A percentile compares a stretch with the other conserved stretches of the same genome.
phyloP scores from a whole-genome alignment of 2,113 vertebrate genomes.

The Sitta europaea region DNA sequence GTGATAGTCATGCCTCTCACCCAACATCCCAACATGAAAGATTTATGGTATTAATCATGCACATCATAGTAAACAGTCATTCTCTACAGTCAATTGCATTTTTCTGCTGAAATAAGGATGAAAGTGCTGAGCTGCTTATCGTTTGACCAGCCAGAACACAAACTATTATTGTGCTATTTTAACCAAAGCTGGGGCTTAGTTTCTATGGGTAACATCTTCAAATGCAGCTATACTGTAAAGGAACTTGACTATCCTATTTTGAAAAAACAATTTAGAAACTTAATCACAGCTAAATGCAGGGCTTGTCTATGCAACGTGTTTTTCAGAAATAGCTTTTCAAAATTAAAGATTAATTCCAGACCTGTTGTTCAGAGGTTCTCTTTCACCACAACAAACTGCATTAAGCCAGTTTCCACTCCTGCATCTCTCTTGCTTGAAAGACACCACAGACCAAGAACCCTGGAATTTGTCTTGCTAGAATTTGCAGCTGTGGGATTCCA shows the following conservation, averaged over 20 bases:
- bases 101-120: constrained; percentile 40
- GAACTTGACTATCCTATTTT: background rate
- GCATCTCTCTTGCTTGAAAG: background rate
- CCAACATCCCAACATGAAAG: constrained; percentile 23
- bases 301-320: background rate
- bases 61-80: constrained; percentile 30
- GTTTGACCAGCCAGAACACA: constrained; percentile 26
- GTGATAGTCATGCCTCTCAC: constrained; percentile 12
- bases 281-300: constrained; percentile 7
- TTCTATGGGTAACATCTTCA: constrained; percentile 28
- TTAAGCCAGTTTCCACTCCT: background rate
- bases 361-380: background rate
- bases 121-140: constrained; percentile 24
- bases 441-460: background rate
- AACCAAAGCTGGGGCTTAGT: constrained; percentile 31
- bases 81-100: constrained; percentile 25
- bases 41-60: constrained; percentile 46
- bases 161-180: constrained; percentile 26
- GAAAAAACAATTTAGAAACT: constrained; percentile 38
- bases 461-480: background rate
- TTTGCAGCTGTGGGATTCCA: background rate
- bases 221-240: background rate
- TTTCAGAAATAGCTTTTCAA: background rate
- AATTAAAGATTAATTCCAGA: constrained; percentile 7
- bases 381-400: background rate